Conservation (phyloP, 2,888 invertebrate genomes). For the Tenthredo livida region DNA sequence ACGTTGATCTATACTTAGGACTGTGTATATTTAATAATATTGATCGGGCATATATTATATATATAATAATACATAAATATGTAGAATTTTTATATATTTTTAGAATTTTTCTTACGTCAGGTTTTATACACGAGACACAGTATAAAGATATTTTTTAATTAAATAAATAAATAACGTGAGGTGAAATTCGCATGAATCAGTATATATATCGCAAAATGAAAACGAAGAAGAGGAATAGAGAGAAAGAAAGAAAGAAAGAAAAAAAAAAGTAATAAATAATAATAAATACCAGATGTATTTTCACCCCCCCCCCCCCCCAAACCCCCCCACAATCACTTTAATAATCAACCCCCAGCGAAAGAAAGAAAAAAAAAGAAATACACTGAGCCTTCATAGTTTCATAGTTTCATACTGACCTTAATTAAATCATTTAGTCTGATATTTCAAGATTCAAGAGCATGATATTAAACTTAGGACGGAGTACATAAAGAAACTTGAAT, state of each 20-base stretch:
- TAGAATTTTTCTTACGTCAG: neutral
- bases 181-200: conserved; percentile 8
- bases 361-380: neutral
- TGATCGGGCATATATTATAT: neutral
- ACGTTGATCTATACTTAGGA: neutral
- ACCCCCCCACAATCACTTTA: neutral
- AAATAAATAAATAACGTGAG: conserved; percentile 22
- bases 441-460: conserved; percentile 63
- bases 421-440: conserved; percentile 60
- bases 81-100: conserved; percentile 5
- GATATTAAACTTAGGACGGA: conserved; percentile 53
- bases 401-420: conserved; percentile 60
- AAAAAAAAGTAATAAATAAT: neutral
- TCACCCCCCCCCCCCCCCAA: neutral
- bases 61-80: neutral
- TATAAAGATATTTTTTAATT: conserved; percentile 30
- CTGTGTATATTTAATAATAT: neutral
- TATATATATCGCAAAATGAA: neutral
- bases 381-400: conserved; percentile 53
- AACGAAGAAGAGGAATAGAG: neutral
- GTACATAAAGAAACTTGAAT: conserved; percentile 56
- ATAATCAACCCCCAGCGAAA: conserved; percentile 37
- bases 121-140: conserved; percentile 42
- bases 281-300: conserved; percentile 49
- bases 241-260: neutral